Base-by-base conservation (phyloP, 2,113 vertebrate species). In the Choloepus hoffmanni region DNA sequence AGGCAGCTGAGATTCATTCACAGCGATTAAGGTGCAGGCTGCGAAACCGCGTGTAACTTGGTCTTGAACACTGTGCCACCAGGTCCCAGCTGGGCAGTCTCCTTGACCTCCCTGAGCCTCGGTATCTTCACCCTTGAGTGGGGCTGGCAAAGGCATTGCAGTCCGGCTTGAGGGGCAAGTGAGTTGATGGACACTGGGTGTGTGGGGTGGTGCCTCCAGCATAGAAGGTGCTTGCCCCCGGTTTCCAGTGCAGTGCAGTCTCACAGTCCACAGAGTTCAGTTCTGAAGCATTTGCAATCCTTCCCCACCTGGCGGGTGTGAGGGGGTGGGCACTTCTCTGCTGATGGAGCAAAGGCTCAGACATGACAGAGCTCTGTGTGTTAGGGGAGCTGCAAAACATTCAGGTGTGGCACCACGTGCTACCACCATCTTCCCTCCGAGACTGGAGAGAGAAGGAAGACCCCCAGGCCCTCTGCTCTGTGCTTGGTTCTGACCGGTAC, bases 101-200 rank as follows among this genome's bases (percentile, higher is more conserved):
- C 50, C 30, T 55, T 58, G 14, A 8, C 83, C 63, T 68, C 63
- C 28, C 82, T 16, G 45, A 3, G 63, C 55, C 36, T 36, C 68
- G 9, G 53, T 5, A 14, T 26, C 30, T 30, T 26, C 12, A 18
- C 5, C 30, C 13, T 0, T 18, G 26, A 7, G 7, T 3, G 12
- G 26, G 45, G 2, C 13, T 28, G 9, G 19, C 0, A 33, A 24
- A 0, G n/a, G 11, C 14, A 7, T 13, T 5, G 4, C 0, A 7
- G 23, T 2, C 3, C 3, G 23, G 33, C 1, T 11, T 7, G 40
- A 14, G 10, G 84, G 18, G 12, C 0, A 12, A 48, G 8, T 21
- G 23, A 26, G 40, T 10, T 18, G 1, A 11, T 10, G 4, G 13
- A 23, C 24, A 7, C 53, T 23, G 55, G 15, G 28, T 3, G 43